Conservation (phyloP, 2,797 vertebrate species). For the Tadarida brasiliensis region DNA sequence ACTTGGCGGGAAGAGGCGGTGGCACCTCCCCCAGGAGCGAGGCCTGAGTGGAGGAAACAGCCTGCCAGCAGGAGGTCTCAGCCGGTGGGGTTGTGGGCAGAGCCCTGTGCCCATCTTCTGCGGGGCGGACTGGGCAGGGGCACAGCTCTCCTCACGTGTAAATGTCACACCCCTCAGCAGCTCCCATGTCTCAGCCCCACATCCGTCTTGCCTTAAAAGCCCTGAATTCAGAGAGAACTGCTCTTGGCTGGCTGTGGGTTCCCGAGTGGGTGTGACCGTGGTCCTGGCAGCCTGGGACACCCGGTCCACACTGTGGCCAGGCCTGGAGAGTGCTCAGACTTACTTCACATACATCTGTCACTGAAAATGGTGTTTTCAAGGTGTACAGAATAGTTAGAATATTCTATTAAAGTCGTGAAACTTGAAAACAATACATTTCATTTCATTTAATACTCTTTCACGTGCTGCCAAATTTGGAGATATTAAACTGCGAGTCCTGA, state of each 20-base stretch:
- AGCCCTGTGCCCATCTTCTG: conserved; percentile 44
- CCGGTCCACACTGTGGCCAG: conserved; percentile 86
- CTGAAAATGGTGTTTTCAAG: conserved; percentile 95
- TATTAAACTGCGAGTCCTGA: not conserved
- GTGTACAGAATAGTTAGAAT: conserved; percentile 98
- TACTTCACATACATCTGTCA: conserved; percentile 95
- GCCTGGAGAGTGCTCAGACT: conserved; percentile 93
- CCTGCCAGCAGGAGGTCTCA: not conserved
- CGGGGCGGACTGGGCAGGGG: conserved; percentile 65
- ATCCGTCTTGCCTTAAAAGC: conserved; percentile 72
- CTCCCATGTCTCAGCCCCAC: conserved; percentile 76
- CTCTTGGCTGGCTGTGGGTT: conserved; percentile 77
- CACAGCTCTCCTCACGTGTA: conserved; percentile 57
- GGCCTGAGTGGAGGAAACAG: not conserved
- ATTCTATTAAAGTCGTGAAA: conserved; percentile 99
- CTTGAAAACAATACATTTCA: conserved; percentile 77
- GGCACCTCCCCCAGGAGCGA: not conserved
- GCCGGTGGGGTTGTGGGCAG: conserved; percentile 76
- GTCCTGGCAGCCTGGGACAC: conserved; percentile 82
- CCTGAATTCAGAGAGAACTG: conserved; percentile 77
- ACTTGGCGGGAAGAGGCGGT: not conserved
- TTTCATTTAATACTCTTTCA: not conserved
- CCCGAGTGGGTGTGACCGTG: conserved; percentile 66
- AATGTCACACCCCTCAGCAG: conserved; percentile 66
- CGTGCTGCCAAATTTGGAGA: not conserved